phyloP scores from a whole-genome alignment of 1,140 invertebrate species.

The Bombus superbus region DNA sequence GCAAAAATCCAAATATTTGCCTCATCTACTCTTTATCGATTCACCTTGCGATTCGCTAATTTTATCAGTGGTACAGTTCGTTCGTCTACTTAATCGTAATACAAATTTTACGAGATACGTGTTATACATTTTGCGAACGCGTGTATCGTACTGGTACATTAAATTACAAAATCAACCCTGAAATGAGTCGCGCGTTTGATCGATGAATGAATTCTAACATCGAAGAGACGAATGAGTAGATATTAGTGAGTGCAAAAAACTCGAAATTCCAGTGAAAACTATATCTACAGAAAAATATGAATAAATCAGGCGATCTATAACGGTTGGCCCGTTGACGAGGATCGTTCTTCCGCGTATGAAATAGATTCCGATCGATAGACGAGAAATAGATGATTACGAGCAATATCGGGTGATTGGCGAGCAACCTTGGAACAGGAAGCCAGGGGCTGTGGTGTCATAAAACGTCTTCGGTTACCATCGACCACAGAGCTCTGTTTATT shows the following conservation, averaged over 20 bases:
- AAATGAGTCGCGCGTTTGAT: neutral
- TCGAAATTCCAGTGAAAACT: slow-evolving; percentile 34
- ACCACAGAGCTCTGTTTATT: slow-evolving; percentile 70
- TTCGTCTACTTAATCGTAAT: no score
- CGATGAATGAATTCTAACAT: slow-evolving; percentile 13
- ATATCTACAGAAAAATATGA: slow-evolving; percentile 28
- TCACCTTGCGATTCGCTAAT: neutral
- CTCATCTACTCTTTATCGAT: neutral
- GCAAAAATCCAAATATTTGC: neutral
- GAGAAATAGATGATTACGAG: slow-evolving; percentile 65
- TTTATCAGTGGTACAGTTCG: neutral
- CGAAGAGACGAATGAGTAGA: neutral
- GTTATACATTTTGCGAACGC: neutral
- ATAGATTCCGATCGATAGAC: slow-evolving; percentile 64
- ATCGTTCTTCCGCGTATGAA: slow-evolving; percentile 67
- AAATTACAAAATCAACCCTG: neutral
- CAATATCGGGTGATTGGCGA: slow-evolving; percentile 41
- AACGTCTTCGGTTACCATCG: slow-evolving; percentile 72
- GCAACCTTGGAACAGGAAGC: slow-evolving; percentile 69
- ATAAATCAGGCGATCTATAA: slow-evolving; percentile 46
- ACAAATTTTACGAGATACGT: no score
- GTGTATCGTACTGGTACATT: neutral
- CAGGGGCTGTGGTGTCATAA: slow-evolving; percentile 64
- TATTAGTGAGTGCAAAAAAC: slow-evolving; percentile 1
- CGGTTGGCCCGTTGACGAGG: slow-evolving; percentile 46